Evolutionary conservation across 2,888 invertebrate genomes (phyloP).

Genomic region (Tenthredo distinguenda): DNA sequence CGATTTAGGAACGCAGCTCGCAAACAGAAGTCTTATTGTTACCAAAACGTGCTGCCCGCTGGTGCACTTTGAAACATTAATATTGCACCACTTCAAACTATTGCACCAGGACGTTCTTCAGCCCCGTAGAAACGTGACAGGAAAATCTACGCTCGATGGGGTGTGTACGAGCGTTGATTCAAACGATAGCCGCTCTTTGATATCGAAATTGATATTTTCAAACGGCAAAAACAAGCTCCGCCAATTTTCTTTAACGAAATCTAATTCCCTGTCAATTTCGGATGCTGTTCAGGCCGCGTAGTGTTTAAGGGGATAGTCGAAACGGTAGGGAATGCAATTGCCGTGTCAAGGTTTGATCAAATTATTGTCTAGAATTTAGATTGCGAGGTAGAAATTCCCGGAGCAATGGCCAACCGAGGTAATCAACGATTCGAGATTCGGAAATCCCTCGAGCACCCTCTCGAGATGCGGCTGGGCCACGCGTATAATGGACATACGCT

Average conservation of each 20-base stretch:
- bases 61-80: slow-evolving; percentile 30
- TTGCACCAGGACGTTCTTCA: slow-evolving; percentile 2
- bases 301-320: background rate
- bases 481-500: slow-evolving; percentile 19
- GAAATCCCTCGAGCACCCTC: slow-evolving; percentile 21
- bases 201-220: too few relatives aligned
- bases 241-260: background rate
- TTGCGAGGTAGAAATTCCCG: background rate
- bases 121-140: background rate
- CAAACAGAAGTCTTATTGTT: slow-evolving; percentile 16
- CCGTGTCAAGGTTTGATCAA: background rate
- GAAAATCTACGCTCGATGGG: background rate
- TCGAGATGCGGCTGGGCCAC: background rate
- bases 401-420: background rate
- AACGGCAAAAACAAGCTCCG: background rate
- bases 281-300: background rate
- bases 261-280: background rate
- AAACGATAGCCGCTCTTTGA: background rate
- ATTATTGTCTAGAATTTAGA: slow-evolving; percentile 3
- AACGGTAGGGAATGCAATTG: background rate
- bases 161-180: background rate
- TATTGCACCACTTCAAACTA: slow-evolving; percentile 3
- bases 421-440: slow-evolving; percentile 40
- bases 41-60: slow-evolving; percentile 1
- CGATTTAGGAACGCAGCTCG: background rate